Conservation (phyloP, 2,888 invertebrate genomes). For the Trisateles emortualis region DNA sequence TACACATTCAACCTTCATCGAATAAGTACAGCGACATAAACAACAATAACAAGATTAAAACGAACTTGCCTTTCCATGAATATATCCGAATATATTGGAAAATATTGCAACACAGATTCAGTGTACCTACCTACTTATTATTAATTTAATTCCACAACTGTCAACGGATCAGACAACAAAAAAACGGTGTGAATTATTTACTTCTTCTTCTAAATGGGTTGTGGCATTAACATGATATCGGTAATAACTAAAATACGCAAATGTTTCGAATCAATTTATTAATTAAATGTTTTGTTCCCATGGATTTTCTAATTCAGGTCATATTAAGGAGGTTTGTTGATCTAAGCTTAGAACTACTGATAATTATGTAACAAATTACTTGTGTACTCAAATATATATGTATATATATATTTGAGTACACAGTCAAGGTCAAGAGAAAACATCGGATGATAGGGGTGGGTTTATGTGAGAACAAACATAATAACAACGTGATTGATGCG, state of each 20-base stretch:
- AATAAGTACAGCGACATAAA: not conserved
- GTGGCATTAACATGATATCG: not conserved
- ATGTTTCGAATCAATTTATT: conserved; percentile 43
- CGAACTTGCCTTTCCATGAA: no score
- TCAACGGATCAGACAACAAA: no score
- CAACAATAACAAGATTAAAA: not conserved
- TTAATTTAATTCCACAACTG: no score
- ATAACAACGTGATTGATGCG: conserved; percentile 37
- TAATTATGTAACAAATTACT: conserved; percentile 51
- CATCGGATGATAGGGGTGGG: conserved; percentile 74
- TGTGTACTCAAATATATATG: conserved; percentile 35
- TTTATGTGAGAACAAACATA: conserved; percentile 67
- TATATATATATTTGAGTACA: no score
- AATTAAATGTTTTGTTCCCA: conserved; percentile 35
- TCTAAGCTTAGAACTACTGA: conserved; percentile 54
- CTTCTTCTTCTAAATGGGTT: not conserved
- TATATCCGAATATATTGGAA: no score
- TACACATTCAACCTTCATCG: conserved; percentile 11
- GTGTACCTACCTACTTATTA: no score
- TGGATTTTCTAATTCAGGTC: conserved; percentile 29
- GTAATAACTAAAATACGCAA: conserved; percentile 34
- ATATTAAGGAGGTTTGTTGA: conserved; percentile 43
- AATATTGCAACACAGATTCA: no score
- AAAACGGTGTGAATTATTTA: not conserved
- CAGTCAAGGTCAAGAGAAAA: conserved; percentile 47